phyloP scores from a whole-genome alignment of 35 echinoderm and acorn worm species.

The Ophioderma brevispina region DNA sequence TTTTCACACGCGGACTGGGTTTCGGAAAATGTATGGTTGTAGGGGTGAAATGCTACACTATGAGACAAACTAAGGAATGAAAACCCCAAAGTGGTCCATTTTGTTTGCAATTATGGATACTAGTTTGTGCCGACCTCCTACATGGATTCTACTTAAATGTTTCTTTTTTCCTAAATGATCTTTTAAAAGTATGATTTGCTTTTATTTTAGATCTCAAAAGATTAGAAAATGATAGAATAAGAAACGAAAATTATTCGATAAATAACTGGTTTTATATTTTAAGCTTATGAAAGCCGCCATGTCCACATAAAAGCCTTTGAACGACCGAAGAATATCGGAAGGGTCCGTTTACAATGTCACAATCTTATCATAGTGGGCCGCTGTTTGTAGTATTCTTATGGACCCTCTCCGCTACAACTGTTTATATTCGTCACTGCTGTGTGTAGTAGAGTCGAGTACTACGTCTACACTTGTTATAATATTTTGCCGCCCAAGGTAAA shows the following conservation, averaged over 20 bases:
- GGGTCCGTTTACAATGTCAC: slow-evolving; percentile 65
- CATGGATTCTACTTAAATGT: background rate
- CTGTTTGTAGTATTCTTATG: slow-evolving; percentile 51
- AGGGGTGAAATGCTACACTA: too few relatives aligned
- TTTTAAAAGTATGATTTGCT: background rate
- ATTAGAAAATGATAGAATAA: background rate
- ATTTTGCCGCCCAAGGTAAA: slow-evolving; percentile 53
- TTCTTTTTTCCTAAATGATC: background rate
- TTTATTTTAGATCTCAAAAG: background rate
- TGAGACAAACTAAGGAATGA: too few relatives aligned
- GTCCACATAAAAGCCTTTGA: slow-evolving; percentile 56
- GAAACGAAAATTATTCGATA: background rate
- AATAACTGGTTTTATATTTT: background rate
- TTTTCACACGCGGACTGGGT: too few relatives aligned
- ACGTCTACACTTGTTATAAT: slow-evolving; percentile 47
- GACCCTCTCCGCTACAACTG: slow-evolving; percentile 28
- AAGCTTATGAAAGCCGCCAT: slow-evolving; percentile 61
- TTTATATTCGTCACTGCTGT: slow-evolving; percentile 49
- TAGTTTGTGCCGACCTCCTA: too few relatives aligned
- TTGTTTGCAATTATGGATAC: too few relatives aligned
- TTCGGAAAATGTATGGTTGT: too few relatives aligned
- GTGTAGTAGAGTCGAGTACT: slow-evolving; percentile 35
- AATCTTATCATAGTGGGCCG: slow-evolving; percentile 50
- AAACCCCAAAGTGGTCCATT: too few relatives aligned
- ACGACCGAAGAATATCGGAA: slow-evolving; percentile 62